phyloP scores from a whole-genome alignment of 1,140 invertebrate species.

The Neodiprion fabricii region DNA sequence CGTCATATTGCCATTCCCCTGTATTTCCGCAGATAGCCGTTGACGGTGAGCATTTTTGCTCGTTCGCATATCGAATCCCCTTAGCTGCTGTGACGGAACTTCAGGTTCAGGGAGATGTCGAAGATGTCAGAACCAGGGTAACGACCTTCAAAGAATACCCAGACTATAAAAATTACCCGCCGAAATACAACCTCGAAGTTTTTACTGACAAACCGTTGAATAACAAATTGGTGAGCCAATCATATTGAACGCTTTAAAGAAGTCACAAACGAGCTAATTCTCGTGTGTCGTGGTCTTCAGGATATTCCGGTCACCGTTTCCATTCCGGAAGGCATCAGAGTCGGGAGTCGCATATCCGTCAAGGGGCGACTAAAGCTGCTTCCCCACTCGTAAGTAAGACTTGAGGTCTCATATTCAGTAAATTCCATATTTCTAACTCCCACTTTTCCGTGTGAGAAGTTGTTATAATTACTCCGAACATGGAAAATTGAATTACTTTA shows the following conservation, averaged over 20 bases:
- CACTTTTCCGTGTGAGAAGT: no score
- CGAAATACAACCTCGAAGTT: constrained; percentile 38
- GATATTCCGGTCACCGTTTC: constrained; percentile 55
- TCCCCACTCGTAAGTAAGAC: constrained; percentile 63
- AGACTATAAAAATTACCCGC: constrained; percentile 53
- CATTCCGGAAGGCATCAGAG: constrained; percentile 54
- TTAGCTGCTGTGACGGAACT: constrained; percentile 62
- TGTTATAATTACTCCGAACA: no score
- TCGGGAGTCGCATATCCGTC: constrained; percentile 64
- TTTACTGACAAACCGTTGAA: constrained; percentile 39
- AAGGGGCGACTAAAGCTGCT: constrained; percentile 68
- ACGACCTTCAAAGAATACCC: constrained; percentile 58
- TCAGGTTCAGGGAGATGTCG: constrained; percentile 68
- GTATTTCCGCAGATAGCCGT: constrained; percentile 64
- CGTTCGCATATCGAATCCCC: constrained; percentile 71
- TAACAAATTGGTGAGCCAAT: constrained; percentile 43
- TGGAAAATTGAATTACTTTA: no score
- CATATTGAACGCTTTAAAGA: constrained; percentile 30
- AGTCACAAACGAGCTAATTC: neutral
- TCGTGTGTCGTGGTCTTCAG: constrained; percentile 38
- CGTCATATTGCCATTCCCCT: no score
- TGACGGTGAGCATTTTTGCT: constrained; percentile 75
- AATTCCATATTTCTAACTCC: neutral
- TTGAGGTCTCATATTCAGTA: neutral
- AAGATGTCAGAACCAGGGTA: constrained; percentile 57